These are phyloP conservation scores for Eumeta japonica DNA, from an alignment of 1,140 invertebrate genomes.

Conservation along the genomic window DNA sequence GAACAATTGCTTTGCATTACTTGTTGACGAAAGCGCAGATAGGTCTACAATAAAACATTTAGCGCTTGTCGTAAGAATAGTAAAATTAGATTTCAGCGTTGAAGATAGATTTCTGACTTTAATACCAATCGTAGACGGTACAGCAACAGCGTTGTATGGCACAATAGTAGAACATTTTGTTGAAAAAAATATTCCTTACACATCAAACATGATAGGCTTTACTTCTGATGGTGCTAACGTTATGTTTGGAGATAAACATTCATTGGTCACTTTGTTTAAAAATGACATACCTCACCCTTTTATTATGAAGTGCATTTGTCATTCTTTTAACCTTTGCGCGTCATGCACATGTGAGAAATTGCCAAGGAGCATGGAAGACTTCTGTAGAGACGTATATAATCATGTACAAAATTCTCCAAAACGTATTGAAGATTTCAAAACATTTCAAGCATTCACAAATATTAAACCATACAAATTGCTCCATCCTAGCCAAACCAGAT, in stretches of 20 bases:
- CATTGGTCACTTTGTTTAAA: conserved; percentile 18
- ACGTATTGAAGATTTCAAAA: conserved; percentile 18
- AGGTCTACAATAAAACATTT: not conserved
- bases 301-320: conserved; percentile 33
- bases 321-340: conserved; percentile 27
- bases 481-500: conserved; percentile 32
- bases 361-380: conserved; percentile 16
- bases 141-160: not conserved
- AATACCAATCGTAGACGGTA: not conserved
- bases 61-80: not conserved
- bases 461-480: conserved; percentile 30
- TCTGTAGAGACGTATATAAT: conserved; percentile 18
- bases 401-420: conserved; percentile 23
- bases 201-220: conserved; percentile 38
- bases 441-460: conserved; percentile 19
- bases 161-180: not conserved
- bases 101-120: not conserved
- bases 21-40: not conserved
- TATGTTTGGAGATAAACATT: conserved; percentile 35
- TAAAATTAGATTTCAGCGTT: not conserved
- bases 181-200: conserved; percentile 30
- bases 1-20: conserved; percentile 1
- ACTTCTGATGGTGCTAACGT: conserved; percentile 37
- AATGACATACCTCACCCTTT: conserved; percentile 24
- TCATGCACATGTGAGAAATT: conserved; percentile 20